phyloP scores from a whole-genome alignment of 2,888 invertebrate species.

The Drosophila trichaetosa region DNA sequence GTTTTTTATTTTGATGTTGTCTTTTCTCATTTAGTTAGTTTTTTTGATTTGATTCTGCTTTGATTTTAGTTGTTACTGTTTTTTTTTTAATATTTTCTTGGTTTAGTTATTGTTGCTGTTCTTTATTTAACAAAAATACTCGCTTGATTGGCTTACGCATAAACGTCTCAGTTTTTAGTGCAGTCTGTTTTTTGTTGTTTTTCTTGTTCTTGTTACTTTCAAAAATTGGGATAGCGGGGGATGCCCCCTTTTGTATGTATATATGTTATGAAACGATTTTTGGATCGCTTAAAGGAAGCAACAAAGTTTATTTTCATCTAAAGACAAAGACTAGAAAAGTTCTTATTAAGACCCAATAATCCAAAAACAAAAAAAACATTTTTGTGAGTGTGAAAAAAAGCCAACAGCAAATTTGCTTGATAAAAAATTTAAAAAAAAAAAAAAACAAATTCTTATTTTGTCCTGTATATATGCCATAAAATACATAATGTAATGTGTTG shows the following conservation, averaged over 20 bases:
- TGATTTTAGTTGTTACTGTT: conserved; percentile 29
- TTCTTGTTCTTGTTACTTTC: conserved; percentile 17
- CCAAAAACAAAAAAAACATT: neutral
- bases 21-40: conserved; percentile 34
- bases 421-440: neutral
- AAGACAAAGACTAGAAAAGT: conserved; percentile 56
- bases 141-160: conserved; percentile 67
- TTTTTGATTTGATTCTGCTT: conserved; percentile 49
- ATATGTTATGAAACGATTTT: conserved; percentile 14
- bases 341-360: conserved; percentile 14
- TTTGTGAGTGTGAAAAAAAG: conserved; percentile 8
- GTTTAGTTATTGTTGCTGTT: conserved; percentile 3
- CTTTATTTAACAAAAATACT: conserved; percentile 50
- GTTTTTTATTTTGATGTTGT: conserved; percentile 30
- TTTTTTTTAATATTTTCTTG: neutral
- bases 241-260: neutral
- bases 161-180: conserved; percentile 49
- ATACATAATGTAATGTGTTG: conserved; percentile 39
- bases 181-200: conserved; percentile 43
- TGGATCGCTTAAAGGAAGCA: conserved; percentile 33
- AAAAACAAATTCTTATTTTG: neutral
- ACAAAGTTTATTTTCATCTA: conserved; percentile 25
- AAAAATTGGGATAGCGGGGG: neutral
- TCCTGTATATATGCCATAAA: conserved; percentile 43
- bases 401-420: conserved; percentile 25